Evolutionary conservation across 2,113 vertebrate species (phyloP).

Genomic region (Equus przewalskii): DNA sequence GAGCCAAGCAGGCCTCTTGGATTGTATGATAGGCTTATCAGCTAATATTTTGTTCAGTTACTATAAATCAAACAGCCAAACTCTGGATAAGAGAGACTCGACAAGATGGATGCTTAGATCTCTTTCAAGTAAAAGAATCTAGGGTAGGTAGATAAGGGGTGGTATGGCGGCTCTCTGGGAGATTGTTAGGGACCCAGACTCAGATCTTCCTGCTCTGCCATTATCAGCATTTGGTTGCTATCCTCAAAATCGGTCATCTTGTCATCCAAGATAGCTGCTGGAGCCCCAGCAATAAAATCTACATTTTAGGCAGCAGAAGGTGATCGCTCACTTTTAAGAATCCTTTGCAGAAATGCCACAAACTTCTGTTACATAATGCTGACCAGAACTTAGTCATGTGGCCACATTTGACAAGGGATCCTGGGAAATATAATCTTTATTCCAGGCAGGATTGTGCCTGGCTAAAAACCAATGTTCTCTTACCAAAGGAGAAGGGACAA

Average conservation of each 20-base stretch:
- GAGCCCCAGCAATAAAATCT: neutral
- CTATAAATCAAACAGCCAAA: neutral
- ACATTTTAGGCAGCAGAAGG: neutral
- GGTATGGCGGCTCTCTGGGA: neutral
- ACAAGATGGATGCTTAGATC: neutral
- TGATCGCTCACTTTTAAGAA: neutral
- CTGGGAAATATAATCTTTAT: neutral
- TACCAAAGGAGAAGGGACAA: neutral
- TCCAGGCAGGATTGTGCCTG: neutral
- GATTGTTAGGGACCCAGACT: fast-evolving
- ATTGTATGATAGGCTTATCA: neutral
- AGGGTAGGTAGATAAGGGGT: neutral
- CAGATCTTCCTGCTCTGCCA: neutral
- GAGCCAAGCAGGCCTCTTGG: neutral
- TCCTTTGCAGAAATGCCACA: neutral
- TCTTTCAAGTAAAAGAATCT: neutral
- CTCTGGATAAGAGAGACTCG: neutral
- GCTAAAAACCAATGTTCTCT: neutral
- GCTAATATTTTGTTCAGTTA: neutral
- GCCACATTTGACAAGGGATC: neutral
- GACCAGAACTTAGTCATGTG: neutral
- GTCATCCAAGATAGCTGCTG: neutral
- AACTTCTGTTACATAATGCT: neutral
- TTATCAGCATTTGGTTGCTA: neutral
- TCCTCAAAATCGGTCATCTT: neutral